Evolutionary conservation across 2,888 invertebrate genomes (phyloP).

Genomic region (Rotaria socialis): DNA sequence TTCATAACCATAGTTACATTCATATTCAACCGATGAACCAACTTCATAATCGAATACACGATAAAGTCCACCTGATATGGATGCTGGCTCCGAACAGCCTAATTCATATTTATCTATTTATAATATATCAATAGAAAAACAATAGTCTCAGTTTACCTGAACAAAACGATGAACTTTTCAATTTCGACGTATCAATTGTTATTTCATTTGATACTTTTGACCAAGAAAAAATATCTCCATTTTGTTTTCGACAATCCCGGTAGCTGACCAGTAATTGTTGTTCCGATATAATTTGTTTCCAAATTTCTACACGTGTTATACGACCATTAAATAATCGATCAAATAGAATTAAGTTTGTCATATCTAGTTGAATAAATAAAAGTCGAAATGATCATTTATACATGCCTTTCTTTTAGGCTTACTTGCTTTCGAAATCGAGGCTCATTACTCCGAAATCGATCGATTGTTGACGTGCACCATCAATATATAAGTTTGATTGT

Average conservation of each 20-base stretch:
- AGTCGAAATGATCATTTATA: conserved; percentile 9
- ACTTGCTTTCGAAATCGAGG: conserved; percentile 35
- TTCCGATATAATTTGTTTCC: conserved; percentile 25
- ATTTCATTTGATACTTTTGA: not conserved
- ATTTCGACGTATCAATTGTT: not conserved
- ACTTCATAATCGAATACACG: not conserved
- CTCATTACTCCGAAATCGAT: conserved; percentile 7
- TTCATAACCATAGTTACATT: conserved; percentile 25
- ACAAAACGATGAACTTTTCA: conserved; percentile 19
- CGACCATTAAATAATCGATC: not conserved
- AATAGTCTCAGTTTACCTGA: not conserved
- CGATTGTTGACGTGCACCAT: conserved; percentile 27
- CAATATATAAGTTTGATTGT: conserved; percentile 21
- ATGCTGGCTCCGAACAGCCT: conserved; percentile 30
- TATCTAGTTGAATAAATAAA: conserved; percentile 19
- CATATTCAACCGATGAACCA: conserved; percentile 29
- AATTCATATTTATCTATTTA: not conserved
- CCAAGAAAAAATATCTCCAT: conserved; percentile 5
- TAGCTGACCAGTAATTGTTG: conserved; percentile 21
- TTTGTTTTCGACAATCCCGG: conserved; percentile 34
- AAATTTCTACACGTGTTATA: conserved; percentile 7
- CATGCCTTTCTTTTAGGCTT: not conserved
- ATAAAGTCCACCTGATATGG: conserved; percentile 26
- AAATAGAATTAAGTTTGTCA: not conserved
- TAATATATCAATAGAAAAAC: not conserved